phyloP scores from a whole-genome alignment of 2,113 vertebrate genomes.

The Chamaea fasciata region DNA sequence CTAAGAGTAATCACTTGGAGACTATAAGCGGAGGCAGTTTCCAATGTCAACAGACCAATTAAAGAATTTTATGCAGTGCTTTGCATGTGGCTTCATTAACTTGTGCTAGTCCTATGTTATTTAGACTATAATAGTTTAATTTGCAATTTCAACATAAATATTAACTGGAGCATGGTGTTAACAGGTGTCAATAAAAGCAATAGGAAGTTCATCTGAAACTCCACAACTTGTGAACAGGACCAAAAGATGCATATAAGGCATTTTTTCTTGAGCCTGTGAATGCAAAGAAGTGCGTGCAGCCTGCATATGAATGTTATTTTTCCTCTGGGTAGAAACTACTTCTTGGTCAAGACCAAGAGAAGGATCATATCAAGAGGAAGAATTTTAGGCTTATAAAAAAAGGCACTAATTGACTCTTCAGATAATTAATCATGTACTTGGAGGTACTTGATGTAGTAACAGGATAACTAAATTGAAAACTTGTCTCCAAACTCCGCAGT shows the following conservation, averaged over 20 bases:
- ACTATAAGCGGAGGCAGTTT: not conserved
- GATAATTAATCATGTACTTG: not conserved
- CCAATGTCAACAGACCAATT: fast-evolving
- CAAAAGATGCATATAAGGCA: not conserved
- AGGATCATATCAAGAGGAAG: not conserved
- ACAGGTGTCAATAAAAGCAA: not conserved
- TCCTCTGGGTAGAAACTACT: not conserved
- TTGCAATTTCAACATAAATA: not conserved
- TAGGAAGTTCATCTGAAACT: not conserved
- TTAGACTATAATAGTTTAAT: not conserved
- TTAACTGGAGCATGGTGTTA: not conserved
- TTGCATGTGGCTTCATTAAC: not conserved
- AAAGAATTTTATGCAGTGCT: not conserved
- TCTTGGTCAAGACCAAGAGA: not conserved
- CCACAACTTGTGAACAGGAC: not conserved
- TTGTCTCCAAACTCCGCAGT: not conserved
- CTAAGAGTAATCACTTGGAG: not conserved
- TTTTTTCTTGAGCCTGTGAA: not conserved
- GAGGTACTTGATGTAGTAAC: not conserved
- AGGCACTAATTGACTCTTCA: not conserved
- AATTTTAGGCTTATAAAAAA: not conserved
- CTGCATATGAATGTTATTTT: not conserved
- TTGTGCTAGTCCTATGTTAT: not conserved
- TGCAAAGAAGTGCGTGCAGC: not conserved
- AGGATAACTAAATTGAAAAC: not conserved